phyloP scores from a whole-genome alignment of 92 coral and sea anemone species.

The Virgularia gustaviana region DNA sequence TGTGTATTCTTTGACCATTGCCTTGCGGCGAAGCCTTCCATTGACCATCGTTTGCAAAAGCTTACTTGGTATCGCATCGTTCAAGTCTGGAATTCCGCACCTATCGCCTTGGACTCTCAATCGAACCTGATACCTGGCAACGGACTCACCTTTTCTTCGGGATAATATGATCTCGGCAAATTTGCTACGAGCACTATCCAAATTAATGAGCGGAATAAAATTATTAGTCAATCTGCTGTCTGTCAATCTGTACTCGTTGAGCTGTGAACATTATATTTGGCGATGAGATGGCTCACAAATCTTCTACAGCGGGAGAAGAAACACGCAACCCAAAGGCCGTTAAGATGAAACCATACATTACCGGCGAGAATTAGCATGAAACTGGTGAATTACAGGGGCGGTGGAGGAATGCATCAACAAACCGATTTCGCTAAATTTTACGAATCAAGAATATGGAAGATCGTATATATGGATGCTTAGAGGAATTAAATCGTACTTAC shows the following conservation, averaged over 20 bases:
- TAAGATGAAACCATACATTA: too few species aligned
- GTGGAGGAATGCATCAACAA: too few species aligned
- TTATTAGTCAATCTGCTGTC: constrained; percentile 40
- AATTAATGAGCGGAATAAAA: constrained; percentile 39
- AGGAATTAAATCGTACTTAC: too few species aligned
- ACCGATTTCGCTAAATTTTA: too few species aligned
- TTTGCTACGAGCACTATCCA: constrained; percentile 35
- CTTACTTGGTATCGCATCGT: constrained; percentile 24
- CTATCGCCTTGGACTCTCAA: constrained; percentile 27
- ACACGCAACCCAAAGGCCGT: too few species aligned
- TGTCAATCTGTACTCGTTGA: constrained; percentile 12
- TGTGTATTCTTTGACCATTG: constrained; percentile 35
- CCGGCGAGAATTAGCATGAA: too few species aligned
- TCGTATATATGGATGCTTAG: too few species aligned
- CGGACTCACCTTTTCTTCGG: constrained; percentile 34
- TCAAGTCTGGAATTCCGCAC: constrained; percentile 14
- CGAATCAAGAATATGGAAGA: too few species aligned
- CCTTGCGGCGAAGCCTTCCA: constrained; percentile 36
- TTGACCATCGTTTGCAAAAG: constrained; percentile 24
- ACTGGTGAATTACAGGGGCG: too few species aligned
- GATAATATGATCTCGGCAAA: constrained; percentile 28
- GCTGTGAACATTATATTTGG: too few species aligned
- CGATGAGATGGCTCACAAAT: too few species aligned
- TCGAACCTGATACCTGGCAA: constrained; percentile 34
- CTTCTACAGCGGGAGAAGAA: too few species aligned